phyloP scores from a whole-genome alignment of 2,113 vertebrate genomes.

The Chunga burmeisteri region DNA sequence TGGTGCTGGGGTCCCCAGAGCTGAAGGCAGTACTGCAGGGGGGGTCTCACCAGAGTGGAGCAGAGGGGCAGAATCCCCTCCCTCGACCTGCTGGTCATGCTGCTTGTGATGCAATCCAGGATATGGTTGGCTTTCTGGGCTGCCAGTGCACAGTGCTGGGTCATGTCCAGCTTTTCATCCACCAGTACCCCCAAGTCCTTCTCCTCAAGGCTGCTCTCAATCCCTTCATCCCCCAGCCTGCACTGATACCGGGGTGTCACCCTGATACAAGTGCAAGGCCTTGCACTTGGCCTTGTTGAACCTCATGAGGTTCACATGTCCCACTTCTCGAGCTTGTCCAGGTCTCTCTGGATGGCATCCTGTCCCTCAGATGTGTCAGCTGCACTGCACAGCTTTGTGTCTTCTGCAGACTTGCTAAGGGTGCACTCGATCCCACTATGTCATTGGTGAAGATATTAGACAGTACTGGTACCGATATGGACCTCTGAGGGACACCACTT shows the following conservation, averaged over 20 bases:
- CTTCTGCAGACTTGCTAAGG: not conserved
- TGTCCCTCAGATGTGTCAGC: not conserved
- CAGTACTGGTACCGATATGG: not conserved
- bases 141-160: not conserved
- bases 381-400: not conserved
- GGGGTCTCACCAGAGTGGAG: rapidly evolving
- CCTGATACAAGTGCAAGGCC: not conserved
- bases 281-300: not conserved
- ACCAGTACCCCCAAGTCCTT: not conserved
- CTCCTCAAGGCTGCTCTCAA: not conserved
- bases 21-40: not conserved
- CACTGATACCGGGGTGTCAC: not conserved
- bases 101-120: not conserved
- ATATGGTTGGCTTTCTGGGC: not conserved
- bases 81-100: not conserved
- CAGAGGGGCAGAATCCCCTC: not conserved
- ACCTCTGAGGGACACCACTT: not conserved
- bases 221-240: not conserved
- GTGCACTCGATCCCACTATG: not conserved
- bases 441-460: not conserved
- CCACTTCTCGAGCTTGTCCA: not conserved
- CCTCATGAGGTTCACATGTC: not conserved
- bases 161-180: not conserved
- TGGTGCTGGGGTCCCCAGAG: not conserved
- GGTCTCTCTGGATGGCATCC: not conserved